Evolutionary conservation across 2,797 vertebrate genomes (phyloP).

Genomic region (Remorina albescens): DNA sequence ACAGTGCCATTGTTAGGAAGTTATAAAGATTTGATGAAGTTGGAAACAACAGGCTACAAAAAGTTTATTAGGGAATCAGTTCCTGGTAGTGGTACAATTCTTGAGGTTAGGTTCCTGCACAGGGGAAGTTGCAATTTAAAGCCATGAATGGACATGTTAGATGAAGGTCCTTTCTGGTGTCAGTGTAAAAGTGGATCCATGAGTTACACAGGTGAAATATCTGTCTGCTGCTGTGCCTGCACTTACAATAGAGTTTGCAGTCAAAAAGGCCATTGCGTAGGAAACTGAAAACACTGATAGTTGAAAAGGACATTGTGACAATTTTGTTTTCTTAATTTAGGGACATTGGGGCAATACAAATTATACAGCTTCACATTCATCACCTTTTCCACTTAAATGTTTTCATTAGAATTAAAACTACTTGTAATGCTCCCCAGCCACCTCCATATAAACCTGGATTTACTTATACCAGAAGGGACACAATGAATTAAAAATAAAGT

Average conservation of each 20-base stretch:
- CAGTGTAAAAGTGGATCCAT: background rate
- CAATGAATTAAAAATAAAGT: conserved; percentile 1
- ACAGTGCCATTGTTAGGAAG: conserved; percentile 23
- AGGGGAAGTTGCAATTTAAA: background rate
- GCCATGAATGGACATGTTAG: too few species aligned
- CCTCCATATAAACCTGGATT: conserved; percentile 4
- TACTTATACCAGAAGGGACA: conserved; percentile 22
- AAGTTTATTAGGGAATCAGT: too few species aligned
- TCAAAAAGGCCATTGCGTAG: background rate
- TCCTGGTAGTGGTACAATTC: too few species aligned
- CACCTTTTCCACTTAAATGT: too few species aligned
- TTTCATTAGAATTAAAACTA: too few species aligned
- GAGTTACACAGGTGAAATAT: background rate
- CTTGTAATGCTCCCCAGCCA: background rate
- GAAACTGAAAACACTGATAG: background rate
- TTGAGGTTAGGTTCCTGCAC: too few species aligned
- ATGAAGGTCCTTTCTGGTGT: too few species aligned
- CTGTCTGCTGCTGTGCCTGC: background rate
- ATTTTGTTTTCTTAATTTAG: too few species aligned
- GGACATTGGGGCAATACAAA: too few species aligned
- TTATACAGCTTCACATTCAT: too few species aligned
- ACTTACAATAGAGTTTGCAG: background rate
- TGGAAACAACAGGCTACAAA: too few species aligned
- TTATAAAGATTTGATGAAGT: conserved; percentile 10
- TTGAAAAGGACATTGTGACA: too few species aligned